These are phyloP conservation scores for Andrena praecox DNA, from an alignment of 2,888 invertebrate species.

Conservation along the genomic window DNA sequence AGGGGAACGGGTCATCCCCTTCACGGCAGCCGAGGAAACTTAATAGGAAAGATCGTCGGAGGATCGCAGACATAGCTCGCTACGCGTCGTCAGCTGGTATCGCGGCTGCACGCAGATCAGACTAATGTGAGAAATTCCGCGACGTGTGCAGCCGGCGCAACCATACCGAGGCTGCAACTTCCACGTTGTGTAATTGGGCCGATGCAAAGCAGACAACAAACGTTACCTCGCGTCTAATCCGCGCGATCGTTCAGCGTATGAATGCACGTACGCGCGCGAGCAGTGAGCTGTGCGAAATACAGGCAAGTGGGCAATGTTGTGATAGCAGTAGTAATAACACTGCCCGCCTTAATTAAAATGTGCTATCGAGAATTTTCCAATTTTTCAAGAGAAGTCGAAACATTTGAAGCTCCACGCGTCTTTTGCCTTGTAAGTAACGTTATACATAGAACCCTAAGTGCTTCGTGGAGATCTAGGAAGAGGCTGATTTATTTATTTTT, in stretches of 20 bases:
- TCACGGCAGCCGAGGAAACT: constrained; percentile 34
- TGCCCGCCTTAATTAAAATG: too few species aligned
- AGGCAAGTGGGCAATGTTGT: neutral
- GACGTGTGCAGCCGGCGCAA: neutral
- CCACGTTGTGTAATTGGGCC: constrained; percentile 13
- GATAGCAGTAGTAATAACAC: too few species aligned
- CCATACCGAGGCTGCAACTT: constrained; percentile 9
- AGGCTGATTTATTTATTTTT: too few species aligned
- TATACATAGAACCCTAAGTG: too few species aligned
- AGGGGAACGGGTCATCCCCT: constrained; percentile 47
- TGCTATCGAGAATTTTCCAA: too few species aligned
- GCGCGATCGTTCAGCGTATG: too few species aligned
- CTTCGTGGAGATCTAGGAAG: too few species aligned
- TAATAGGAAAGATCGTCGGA: constrained; percentile 39
- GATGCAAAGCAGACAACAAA: constrained; percentile 16
- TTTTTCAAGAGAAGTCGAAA: too few species aligned
- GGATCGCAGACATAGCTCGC: constrained; percentile 51
- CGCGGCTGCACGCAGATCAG: constrained; percentile 6
- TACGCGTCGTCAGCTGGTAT: constrained; percentile 13
- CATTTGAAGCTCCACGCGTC: too few species aligned
- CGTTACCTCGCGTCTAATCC: neutral
- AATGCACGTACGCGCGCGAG: too few species aligned
- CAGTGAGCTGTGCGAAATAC: constrained; percentile 1
- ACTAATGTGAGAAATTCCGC: constrained; percentile 38
- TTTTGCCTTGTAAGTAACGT: too few species aligned